These are phyloP conservation scores for Cynaeus angustus DNA, from an alignment of 2,888 invertebrate species.

Conservation along the genomic window DNA sequence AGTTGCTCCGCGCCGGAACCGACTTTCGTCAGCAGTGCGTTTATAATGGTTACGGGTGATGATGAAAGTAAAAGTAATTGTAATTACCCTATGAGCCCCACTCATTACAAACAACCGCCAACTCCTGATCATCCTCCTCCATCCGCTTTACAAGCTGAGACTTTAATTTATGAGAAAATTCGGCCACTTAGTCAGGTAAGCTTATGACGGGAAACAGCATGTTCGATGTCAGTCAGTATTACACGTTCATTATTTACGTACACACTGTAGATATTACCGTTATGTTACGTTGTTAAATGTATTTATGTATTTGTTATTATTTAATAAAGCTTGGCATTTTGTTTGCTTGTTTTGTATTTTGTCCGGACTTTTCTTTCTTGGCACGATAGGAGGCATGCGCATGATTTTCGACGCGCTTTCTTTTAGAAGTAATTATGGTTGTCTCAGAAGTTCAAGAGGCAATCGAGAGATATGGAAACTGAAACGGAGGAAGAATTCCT, in stretches of 20 bases:
- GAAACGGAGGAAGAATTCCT: conserved; percentile 79
- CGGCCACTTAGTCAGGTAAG: conserved; percentile 92
- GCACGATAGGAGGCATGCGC: conserved; percentile 16
- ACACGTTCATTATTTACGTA: conserved; percentile 22
- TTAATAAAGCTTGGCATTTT: conserved; percentile 51
- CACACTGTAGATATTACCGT: conserved; percentile 31
- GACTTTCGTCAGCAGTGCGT: conserved; percentile 75
- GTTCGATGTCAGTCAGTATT: conserved; percentile 53
- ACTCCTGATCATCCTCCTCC: conserved; percentile 97
- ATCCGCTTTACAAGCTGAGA: conserved; percentile 90
- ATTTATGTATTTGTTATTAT: conserved; percentile 52
- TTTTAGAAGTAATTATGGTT: conserved; percentile 16
- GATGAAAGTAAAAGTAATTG: conserved; percentile 62
- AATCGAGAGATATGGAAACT: conserved; percentile 89
- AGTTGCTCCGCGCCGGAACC: conserved; percentile 68
- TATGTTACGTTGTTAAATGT: conserved; percentile 52
- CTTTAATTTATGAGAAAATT: conserved; percentile 91
- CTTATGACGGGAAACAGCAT: conserved; percentile 64
- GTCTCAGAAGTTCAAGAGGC: conserved; percentile 85
- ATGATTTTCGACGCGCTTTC: conserved; percentile 13
- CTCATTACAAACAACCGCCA: conserved; percentile 92
- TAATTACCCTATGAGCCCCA: conserved; percentile 85
- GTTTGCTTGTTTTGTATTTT: conserved; percentile 48
- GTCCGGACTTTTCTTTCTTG: conserved; percentile 9
- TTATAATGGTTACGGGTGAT: conserved; percentile 71